A percentile compares a stretch with the other conserved stretches of the same genome.
Evolutionary conservation across 2,888 invertebrate genomes (phyloP).

Genomic region (Troilus luridus): DNA sequence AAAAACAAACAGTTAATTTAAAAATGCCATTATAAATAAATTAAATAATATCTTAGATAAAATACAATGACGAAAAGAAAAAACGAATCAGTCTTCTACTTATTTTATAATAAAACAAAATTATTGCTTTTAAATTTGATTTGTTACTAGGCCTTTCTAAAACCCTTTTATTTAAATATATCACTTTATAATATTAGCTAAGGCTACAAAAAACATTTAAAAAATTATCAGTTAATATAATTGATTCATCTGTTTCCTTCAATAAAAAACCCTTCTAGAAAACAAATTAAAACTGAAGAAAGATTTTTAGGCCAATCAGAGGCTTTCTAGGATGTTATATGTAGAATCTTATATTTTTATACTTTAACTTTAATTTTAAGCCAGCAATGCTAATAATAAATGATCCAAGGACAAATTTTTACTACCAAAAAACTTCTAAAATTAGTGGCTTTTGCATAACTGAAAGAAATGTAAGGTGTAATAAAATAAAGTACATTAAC

Average conservation of each 20-base stretch:
- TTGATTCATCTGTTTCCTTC: background rate
- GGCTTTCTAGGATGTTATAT: too few relatives aligned
- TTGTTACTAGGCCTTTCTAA: background rate
- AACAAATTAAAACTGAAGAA: too few relatives aligned
- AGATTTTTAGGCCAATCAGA: too few relatives aligned
- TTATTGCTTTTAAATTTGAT: background rate
- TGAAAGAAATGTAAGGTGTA: too few relatives aligned
- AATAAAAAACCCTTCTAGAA: too few relatives aligned
- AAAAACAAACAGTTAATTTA: background rate
- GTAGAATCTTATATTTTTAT: too few relatives aligned
- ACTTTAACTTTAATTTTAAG: too few relatives aligned
- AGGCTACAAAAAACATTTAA: background rate
- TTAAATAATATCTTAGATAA: background rate
- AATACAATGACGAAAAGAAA: background rate
- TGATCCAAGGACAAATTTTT: too few relatives aligned
- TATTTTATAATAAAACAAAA: conserved; percentile 23
- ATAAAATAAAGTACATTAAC: too few relatives aligned
- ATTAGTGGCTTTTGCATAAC: too few relatives aligned
- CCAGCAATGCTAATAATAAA: too few relatives aligned
- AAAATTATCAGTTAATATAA: background rate
- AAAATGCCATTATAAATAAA: background rate
- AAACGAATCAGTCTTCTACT: conserved; percentile 39
- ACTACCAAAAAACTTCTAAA: too few relatives aligned
- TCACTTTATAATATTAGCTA: background rate
- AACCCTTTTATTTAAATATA: background rate